Evolutionary conservation across 2,113 vertebrate species (phyloP).

Genomic region (Cettia cetti): DNA sequence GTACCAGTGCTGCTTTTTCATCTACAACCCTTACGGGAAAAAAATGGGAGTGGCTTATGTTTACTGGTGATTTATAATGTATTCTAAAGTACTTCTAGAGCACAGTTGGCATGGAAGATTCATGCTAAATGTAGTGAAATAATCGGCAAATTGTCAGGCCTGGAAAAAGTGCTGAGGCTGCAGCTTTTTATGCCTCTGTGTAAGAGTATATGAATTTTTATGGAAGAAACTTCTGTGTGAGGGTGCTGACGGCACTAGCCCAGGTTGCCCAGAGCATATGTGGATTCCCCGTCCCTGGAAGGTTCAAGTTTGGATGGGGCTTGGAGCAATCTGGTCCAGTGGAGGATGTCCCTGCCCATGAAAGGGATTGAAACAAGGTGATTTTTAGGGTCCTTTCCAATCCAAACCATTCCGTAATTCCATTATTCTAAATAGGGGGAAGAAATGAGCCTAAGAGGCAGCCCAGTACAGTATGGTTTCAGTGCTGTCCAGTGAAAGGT

Average conservation of each 20-base stretch:
- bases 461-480: not conserved
- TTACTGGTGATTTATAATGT: not conserved
- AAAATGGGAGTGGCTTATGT: not conserved
- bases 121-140: accelerated
- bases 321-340: not conserved
- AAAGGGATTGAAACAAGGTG: not conserved
- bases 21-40: not conserved
- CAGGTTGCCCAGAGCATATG: not conserved
- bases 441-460: not conserved
- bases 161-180: not conserved
- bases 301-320: not conserved
- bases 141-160: not conserved
- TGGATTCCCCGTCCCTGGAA: not conserved
- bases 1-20: not conserved
- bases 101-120: not conserved
- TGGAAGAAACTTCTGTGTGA: not conserved
- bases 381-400: not conserved
- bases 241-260: not conserved
- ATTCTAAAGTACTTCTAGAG: not conserved
- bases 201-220: not conserved
- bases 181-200: not conserved
- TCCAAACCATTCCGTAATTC: not conserved
- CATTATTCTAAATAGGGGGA: not conserved
- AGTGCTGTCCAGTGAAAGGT: not conserved
- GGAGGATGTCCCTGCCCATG: not conserved